Conservation (phyloP, 2,888 invertebrate species). For the Furcula furcula region DNA sequence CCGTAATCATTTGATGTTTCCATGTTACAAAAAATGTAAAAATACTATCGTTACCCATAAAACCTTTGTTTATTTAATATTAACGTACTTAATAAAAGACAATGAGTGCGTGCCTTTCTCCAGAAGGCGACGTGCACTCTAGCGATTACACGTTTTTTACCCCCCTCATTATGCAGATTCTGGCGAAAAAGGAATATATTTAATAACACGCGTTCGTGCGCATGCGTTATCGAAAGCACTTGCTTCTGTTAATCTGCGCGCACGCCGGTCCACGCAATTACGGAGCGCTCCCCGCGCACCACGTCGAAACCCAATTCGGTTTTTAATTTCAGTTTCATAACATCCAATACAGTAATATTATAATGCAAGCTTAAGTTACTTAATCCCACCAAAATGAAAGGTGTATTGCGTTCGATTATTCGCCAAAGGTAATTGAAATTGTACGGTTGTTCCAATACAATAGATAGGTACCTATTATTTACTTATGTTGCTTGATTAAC, state of each 20-base stretch:
- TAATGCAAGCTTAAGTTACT: slow-evolving; percentile 57
- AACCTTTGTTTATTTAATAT: slow-evolving; percentile 61
- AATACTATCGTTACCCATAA: slow-evolving; percentile 36
- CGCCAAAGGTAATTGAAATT: slow-evolving; percentile 64
- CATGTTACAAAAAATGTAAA: slow-evolving; percentile 56
- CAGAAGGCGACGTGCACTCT: slow-evolving; percentile 70
- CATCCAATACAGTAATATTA: slow-evolving; percentile 44
- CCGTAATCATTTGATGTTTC: slow-evolving; percentile 53
- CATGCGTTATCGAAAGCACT: slow-evolving; percentile 80
- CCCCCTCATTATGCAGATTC: slow-evolving; percentile 81
- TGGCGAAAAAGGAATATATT: slow-evolving; percentile 80
- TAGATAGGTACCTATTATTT: slow-evolving; percentile 46
- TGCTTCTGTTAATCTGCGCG: slow-evolving; percentile 79
- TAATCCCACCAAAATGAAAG: slow-evolving; percentile 65
- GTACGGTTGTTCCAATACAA: slow-evolving; percentile 59
- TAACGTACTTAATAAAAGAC: slow-evolving; percentile 57
- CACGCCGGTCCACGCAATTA: slow-evolving; percentile 68
- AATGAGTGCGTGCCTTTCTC: slow-evolving; percentile 68
- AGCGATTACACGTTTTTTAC: slow-evolving; percentile 74
- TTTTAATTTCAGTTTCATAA: slow-evolving; percentile 63
- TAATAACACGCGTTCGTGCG: slow-evolving; percentile 80
- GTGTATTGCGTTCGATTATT: slow-evolving; percentile 48
- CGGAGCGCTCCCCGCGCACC: slow-evolving; percentile 33
- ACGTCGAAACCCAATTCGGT: slow-evolving; percentile 31
- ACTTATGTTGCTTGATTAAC: slow-evolving; percentile 43